phyloP scores from a whole-genome alignment of 1,140 invertebrate species.

The Cydia splendana region DNA sequence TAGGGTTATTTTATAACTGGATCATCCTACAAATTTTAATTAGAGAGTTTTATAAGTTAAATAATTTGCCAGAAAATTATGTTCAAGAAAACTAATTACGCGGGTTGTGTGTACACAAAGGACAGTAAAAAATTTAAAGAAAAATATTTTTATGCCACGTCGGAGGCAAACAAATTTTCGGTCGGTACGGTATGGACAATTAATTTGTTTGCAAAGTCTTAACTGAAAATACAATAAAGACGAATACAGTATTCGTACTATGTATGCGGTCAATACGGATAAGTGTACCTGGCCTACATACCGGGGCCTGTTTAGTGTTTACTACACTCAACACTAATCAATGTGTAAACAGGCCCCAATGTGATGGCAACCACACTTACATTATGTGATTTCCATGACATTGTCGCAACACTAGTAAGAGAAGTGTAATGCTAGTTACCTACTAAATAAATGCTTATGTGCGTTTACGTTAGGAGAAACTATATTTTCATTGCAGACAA shows the following conservation, averaged over 20 bases:
- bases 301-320: too few species aligned
- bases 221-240: too few species aligned
- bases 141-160: neutral
- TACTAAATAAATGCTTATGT: neutral
- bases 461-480: conserved; percentile 9
- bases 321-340: too few species aligned
- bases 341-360: too few species aligned
- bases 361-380: too few species aligned
- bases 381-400: too few species aligned
- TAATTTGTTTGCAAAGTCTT: too few species aligned
- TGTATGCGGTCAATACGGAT: too few species aligned
- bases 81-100: conserved; percentile 55
- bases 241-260: neutral
- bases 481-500: conserved; percentile 39
- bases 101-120: conserved; percentile 49
- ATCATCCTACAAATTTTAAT: conserved; percentile 46
- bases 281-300: too few species aligned
- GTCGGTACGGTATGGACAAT: neutral
- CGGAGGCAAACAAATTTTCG: neutral
- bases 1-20: conserved; percentile 47
- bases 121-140: conserved; percentile 9
- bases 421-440: neutral
- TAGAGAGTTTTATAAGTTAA: conserved; percentile 54
- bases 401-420: too few species aligned
- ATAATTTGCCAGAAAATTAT: conserved; percentile 57